Percentiles rank a stretch among this genome's conserved stretches.
Conservation (phyloP, 2,113 vertebrate species). For the Gracilinanus agilis region DNA sequence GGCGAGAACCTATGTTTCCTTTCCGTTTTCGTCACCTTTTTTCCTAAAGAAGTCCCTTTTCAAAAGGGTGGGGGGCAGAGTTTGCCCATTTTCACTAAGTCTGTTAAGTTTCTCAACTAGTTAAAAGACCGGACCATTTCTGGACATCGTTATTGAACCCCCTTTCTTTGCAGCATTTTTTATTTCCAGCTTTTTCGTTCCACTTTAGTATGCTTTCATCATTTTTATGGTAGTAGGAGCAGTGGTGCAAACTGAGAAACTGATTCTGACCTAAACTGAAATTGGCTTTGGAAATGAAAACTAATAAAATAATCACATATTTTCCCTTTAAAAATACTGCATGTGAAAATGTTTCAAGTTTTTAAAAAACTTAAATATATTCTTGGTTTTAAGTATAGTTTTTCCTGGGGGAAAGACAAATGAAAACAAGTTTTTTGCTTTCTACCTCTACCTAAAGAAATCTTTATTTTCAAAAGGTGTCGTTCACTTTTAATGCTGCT, state of each 20-base stretch:
- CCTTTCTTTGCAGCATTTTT: neutral
- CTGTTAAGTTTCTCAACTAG: neutral
- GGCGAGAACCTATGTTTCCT: neutral
- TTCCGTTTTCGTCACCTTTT: neutral
- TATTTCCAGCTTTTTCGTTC: neutral
- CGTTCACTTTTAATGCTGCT: neutral
- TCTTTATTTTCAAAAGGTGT: neutral
- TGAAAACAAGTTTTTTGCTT: neutral
- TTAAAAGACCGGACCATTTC: neutral
- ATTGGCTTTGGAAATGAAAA: neutral
- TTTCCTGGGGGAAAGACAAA: neutral
- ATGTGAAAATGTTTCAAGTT: neutral
- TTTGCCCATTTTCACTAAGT: neutral
- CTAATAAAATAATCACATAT: neutral
- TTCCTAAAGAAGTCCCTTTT: conserved; percentile 26
- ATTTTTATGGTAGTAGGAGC: neutral
- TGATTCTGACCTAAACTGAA: neutral
- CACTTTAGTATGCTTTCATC: neutral
- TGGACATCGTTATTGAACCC: conserved; percentile 7
- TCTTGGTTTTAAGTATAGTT: neutral
- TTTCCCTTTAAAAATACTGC: neutral
- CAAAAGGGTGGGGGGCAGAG: neutral
- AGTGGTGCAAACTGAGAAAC: neutral
- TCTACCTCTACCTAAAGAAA: neutral
- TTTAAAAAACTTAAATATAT: neutral